These are phyloP conservation scores for Phalacrocorax pelagicus DNA, from an alignment of 2,113 vertebrate species.

Conservation along the genomic window DNA sequence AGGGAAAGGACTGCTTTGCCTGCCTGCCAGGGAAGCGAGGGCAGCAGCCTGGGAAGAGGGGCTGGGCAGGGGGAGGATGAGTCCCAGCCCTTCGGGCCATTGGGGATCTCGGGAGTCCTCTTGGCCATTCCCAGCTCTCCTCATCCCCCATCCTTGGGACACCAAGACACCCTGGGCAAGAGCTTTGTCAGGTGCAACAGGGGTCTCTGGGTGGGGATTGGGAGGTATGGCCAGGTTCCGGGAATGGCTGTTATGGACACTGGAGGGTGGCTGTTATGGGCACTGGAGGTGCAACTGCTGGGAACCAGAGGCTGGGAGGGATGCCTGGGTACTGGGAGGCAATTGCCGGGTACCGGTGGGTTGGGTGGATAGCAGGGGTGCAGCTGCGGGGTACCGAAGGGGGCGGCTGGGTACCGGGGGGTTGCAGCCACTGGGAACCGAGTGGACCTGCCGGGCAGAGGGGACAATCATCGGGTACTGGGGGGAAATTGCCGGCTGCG, in stretches of 20 bases:
- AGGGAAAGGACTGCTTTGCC: neutral
- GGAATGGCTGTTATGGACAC: too few species aligned
- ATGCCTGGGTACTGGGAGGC: fast-evolving
- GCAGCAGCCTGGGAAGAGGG: neutral
- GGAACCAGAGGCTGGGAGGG: neutral
- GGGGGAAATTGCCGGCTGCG: too few species aligned
- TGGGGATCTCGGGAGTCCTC: neutral
- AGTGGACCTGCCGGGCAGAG: too few species aligned
- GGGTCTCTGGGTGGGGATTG: neutral
- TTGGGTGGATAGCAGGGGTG: neutral
- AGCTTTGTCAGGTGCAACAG: neutral
- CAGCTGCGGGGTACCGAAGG: too few species aligned
- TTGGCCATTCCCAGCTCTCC: neutral
- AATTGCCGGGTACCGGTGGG: neutral
- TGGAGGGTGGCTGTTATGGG: neutral
- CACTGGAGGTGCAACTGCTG: neutral
- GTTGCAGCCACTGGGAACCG: too few species aligned
- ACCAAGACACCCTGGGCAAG: neutral
- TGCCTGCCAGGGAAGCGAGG: neutral
- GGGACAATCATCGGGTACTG: too few species aligned
- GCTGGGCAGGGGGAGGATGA: neutral
- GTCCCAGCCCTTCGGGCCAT: neutral
- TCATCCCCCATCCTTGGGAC: neutral
- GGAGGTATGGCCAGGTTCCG: too few species aligned
- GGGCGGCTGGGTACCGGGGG: neutral